Evolutionary conservation across 1,140 invertebrate species (phyloP).

Genomic region (Lycorma delicatula): DNA sequence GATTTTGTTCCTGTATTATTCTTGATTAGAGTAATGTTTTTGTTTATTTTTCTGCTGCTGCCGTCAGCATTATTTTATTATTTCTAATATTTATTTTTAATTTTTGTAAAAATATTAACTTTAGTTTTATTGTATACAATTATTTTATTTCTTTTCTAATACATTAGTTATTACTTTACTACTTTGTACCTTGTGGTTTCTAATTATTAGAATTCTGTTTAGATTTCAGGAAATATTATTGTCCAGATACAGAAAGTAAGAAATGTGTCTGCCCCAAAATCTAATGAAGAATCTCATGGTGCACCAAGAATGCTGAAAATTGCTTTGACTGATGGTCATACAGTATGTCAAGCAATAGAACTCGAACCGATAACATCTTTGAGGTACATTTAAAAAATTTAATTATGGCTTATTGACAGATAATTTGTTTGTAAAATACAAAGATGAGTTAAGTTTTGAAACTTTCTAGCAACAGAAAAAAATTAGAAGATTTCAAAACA

Average conservation of each 20-base stretch:
- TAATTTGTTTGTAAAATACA: too few species aligned
- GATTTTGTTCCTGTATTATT: too few species aligned
- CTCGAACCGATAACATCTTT: conserved; percentile 54
- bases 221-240: conserved; percentile 59
- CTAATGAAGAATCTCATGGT: conserved; percentile 71
- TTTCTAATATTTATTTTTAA: not conserved
- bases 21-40: not conserved
- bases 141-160: conserved; percentile 15
- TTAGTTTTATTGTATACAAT: conserved; percentile 4
- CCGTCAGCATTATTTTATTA: not conserved
- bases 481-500: too few species aligned
- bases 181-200: conserved; percentile 3
- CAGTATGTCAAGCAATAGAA: conserved; percentile 66
- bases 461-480: too few species aligned
- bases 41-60: not conserved
- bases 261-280: conserved; percentile 83
- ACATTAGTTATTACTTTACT: not conserved
- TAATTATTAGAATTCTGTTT: not conserved
- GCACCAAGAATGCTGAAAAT: conserved; percentile 76
- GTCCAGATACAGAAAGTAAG: conserved; percentile 80
- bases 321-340: conserved; percentile 75
- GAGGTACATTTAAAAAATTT: conserved; percentile 38
- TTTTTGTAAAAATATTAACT: not conserved
- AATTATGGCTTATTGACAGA: too few species aligned
- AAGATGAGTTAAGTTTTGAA: too few species aligned